Conservation (phyloP, 2,113 vertebrate species). For the Paralichthys olivaceus region DNA sequence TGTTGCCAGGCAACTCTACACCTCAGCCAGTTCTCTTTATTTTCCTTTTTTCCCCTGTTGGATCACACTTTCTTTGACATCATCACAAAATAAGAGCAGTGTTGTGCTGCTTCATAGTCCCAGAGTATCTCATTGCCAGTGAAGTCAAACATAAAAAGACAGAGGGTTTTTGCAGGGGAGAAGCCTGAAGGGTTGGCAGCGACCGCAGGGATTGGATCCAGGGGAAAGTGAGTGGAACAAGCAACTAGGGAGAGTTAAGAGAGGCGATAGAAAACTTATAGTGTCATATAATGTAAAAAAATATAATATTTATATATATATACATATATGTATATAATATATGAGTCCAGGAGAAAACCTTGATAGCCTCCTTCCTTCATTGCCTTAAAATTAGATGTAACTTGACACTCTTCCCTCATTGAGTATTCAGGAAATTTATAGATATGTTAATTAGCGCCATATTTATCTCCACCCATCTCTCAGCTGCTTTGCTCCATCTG, state of each 20-base stretch:
- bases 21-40: conserved; percentile 58
- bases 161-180: conserved; percentile 19
- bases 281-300: neutral
- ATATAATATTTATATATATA: no score
- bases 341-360: no score
- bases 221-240: conserved; percentile 7
- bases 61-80: conserved; percentile 49
- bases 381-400: no score
- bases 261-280: conserved; percentile 1
- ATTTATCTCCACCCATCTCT: no score
- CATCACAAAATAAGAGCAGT: conserved; percentile 38
- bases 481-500: no score
- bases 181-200: conserved; percentile 2
- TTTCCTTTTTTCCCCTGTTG: conserved; percentile 22
- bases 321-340: no score
- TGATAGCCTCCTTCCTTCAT: no score
- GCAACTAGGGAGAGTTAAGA: neutral
- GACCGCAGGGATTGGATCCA: conserved; percentile 7
- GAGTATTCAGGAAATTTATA: no score
- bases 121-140: conserved; percentile 25
- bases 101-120: conserved; percentile 25
- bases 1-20: conserved; percentile 75
- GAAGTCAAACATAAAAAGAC: conserved; percentile 28
- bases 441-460: no score
- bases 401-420: no score